Percentiles rank a stretch among this genome's conserved stretches.
phyloP scores from a whole-genome alignment of 2,797 vertebrate species.

The Cuniculus paca region DNA sequence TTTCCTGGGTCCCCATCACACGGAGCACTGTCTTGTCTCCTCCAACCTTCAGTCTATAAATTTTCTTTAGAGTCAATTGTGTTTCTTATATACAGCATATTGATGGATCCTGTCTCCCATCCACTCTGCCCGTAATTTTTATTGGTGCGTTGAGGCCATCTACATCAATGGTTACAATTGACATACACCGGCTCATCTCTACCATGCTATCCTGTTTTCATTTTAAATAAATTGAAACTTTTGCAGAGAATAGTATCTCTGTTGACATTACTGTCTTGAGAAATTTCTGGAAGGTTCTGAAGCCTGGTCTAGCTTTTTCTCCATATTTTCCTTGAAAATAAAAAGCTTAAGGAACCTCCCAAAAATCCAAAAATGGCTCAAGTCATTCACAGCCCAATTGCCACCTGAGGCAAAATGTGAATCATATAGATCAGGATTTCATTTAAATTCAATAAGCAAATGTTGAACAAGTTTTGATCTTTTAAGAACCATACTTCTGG shows the following conservation, averaged over 20 bases:
- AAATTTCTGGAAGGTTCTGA: constrained; percentile 40
- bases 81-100: no score
- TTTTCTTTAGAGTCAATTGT: no score
- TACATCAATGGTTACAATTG: no score
- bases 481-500: not conserved
- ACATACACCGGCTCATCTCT: no score
- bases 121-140: no score
- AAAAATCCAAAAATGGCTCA: not conserved
- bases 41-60: no score
- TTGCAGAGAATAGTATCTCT: not conserved
- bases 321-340: constrained; percentile 12
- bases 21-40: no score
- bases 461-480: not conserved
- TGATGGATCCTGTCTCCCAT: no score
- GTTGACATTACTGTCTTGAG: not conserved
- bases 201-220: not conserved
- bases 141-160: no score
- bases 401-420: not conserved
- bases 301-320: not conserved
- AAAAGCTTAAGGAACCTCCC: not conserved
- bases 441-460: constrained; percentile 25
- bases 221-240: constrained; percentile 43
- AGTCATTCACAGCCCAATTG: not conserved
- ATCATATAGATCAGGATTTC: not conserved
- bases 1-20: no score